phyloP scores from a whole-genome alignment of 2,113 vertebrate species.

The Prinia subflava region DNA sequence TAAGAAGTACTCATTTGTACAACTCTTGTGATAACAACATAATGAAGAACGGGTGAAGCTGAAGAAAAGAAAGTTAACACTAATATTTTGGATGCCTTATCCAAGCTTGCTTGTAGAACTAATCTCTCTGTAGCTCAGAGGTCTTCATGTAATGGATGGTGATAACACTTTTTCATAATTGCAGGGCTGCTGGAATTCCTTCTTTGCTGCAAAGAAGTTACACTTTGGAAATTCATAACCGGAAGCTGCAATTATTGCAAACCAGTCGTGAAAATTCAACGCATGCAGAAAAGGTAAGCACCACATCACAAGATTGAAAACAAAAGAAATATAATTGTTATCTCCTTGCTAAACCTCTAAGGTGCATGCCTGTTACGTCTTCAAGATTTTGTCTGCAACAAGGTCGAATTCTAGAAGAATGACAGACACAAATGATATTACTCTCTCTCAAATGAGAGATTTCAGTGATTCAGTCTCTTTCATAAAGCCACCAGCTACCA shows the following conservation, averaged over 20 bases:
- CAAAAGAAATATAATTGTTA: not conserved
- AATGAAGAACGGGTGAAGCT: not conserved
- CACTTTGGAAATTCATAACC: not conserved
- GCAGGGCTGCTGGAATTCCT: not conserved
- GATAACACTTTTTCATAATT: not conserved
- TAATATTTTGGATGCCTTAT: not conserved
- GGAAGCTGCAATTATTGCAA: not conserved
- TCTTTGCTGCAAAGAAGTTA: not conserved
- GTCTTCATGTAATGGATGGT: not conserved
- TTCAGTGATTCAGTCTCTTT: not conserved
- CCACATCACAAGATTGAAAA: not conserved
- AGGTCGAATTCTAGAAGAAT: not conserved
- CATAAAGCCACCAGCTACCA: not conserved
- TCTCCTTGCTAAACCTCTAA: not conserved
- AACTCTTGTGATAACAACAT: not conserved
- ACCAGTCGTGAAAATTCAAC: not conserved
- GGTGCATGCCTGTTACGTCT: rapidly evolving
- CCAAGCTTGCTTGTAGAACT: not conserved
- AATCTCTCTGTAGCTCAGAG: not conserved
- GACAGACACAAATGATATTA: not conserved
- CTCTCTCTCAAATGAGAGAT: not conserved
- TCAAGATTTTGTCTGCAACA: not conserved
- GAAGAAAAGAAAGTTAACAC: not conserved
- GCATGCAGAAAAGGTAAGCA: not conserved
- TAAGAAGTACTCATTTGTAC: not conserved